These are phyloP conservation scores for Brachyalestes nurse DNA, from an alignment of 2,797 vertebrate genomes.

Conservation along the genomic window DNA sequence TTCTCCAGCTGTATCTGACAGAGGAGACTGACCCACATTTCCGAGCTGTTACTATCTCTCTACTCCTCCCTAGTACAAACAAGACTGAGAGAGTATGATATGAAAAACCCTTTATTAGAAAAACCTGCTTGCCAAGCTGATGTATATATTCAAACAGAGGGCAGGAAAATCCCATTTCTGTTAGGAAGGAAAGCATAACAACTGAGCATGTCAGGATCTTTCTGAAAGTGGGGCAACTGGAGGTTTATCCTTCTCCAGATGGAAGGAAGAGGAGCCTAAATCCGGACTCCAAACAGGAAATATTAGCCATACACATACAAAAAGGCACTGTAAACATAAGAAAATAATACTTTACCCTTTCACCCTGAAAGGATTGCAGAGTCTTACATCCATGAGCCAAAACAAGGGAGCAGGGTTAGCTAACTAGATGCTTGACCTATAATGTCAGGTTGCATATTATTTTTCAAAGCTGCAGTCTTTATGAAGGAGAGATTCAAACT, in stretches of 20 bases:
- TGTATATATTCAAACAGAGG: neutral
- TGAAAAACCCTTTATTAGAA: neutral
- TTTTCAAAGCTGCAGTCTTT: neutral
- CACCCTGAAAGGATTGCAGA: neutral
- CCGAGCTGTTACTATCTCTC: slow-evolving; percentile 6
- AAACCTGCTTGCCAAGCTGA: neutral
- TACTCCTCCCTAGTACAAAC: neutral
- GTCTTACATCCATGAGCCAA: neutral
- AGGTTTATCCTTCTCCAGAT: neutral
- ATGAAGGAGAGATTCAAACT: neutral
- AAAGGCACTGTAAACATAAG: slow-evolving; percentile 16
- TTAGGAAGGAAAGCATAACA: neutral
- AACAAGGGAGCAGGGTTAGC: neutral
- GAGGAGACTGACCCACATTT: slow-evolving; percentile 9
- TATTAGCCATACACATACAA: slow-evolving; percentile 19
- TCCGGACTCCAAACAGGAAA: slow-evolving; percentile 55
- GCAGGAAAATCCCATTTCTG: neutral
- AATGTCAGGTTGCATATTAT: neutral
- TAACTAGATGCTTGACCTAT: neutral
- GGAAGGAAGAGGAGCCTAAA: slow-evolving; percentile 62
- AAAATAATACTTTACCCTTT: neutral
- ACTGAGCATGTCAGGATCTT: neutral
- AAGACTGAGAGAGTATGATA: neutral
- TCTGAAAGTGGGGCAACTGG: neutral
- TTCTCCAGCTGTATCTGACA: neutral